A percentile compares a stretch with the other conserved stretches of the same genome.
phyloP scores from a whole-genome alignment of 2,797 vertebrate genomes.

The Botia kubotai region DNA sequence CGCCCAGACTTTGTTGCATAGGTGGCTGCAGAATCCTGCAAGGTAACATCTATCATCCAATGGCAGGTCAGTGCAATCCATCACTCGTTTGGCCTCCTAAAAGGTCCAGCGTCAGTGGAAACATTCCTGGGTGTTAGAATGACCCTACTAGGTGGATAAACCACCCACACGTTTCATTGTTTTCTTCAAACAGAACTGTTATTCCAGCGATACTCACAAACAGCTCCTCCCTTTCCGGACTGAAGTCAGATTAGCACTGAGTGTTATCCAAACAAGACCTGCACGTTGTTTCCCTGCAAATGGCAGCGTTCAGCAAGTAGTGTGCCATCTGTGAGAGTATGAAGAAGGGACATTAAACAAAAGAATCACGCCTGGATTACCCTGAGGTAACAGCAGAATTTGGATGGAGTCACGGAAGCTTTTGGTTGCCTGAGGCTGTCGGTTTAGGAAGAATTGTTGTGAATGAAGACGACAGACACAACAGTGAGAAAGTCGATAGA shows the following conservation, averaged over 20 bases:
- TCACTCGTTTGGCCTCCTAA: conserved; percentile 21
- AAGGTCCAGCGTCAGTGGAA: conserved; percentile 37
- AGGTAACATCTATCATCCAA: conserved; percentile 42
- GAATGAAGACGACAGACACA: background rate
- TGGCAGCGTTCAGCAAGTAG: conserved; percentile 41
- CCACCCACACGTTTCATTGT: conserved; percentile 19
- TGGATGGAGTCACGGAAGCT: conserved; percentile 43
- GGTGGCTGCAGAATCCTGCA: conserved; percentile 5
- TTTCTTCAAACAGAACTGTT: conserved; percentile 51
- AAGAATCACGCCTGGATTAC: conserved; percentile 53
- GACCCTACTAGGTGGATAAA: background rate
- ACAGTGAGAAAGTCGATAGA: background rate
- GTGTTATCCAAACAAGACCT: conserved; percentile 56
- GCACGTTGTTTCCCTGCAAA: conserved; percentile 48
- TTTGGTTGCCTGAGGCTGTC: conserved; percentile 11
- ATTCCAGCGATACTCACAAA: conserved; percentile 51
- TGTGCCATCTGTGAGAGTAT: conserved; percentile 45
- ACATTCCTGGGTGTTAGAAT: conserved; percentile 17
- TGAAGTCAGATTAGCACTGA: conserved; percentile 55
- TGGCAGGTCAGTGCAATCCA: conserved; percentile 29
- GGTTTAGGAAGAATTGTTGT: conserved; percentile 4
- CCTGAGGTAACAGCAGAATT: conserved; percentile 44
- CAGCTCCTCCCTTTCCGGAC: conserved; percentile 44
- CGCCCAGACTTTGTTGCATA: background rate
- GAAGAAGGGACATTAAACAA: conserved; percentile 22